phyloP scores from a whole-genome alignment of 2,888 invertebrate species.

The Melinaea marsaeus region DNA sequence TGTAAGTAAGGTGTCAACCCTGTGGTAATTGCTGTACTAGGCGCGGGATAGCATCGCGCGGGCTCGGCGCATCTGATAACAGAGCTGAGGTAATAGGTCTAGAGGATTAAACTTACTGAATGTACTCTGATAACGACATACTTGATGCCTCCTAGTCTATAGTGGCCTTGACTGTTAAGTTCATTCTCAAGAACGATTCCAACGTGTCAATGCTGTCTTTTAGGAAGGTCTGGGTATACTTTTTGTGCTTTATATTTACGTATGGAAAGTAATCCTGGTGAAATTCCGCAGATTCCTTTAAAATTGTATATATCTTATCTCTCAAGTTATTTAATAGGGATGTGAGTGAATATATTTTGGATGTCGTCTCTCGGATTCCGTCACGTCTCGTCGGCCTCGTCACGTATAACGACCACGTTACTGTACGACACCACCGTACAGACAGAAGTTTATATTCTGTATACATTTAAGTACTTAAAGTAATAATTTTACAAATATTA shows the following conservation, averaged over 20 bases:
- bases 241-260: too few species aligned
- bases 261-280: too few species aligned
- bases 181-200: too few species aligned
- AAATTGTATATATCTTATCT: too few species aligned
- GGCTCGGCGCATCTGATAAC: not conserved
- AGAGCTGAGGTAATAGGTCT: not conserved
- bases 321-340: not conserved
- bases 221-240: too few species aligned
- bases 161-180: too few species aligned
- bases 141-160: too few species aligned
- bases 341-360: not conserved
- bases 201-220: too few species aligned
- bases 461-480: too few species aligned
- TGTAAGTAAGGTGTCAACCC: not conserved
- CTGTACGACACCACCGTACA: not conserved
- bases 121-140: too few species aligned
- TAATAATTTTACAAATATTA: too few species aligned
- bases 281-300: too few species aligned
- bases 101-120: not conserved
- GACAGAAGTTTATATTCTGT: not conserved
- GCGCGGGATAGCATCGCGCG: not conserved
- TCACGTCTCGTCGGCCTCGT: not conserved
- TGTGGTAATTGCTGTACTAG: not conserved
- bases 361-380: not conserved
- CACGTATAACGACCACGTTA: not conserved